Evolutionary conservation across 92 coral and sea anemone species (phyloP).

Genomic region (Metridium senile): DNA sequence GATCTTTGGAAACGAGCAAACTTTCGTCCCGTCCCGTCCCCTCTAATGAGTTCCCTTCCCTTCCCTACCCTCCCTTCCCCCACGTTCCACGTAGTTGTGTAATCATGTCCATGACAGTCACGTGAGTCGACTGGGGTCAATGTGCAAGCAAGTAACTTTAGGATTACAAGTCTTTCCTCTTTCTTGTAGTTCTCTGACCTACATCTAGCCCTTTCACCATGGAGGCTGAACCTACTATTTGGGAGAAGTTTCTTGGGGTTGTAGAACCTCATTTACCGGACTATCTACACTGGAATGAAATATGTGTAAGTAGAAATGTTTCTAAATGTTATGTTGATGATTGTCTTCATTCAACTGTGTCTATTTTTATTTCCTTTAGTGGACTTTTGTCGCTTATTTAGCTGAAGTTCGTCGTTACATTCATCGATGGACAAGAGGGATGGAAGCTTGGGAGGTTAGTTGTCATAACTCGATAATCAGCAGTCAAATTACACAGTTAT

Average conservation of each 20-base stretch:
- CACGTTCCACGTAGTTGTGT: not conserved
- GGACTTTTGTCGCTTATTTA: constrained; percentile 91
- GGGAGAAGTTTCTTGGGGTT: constrained; percentile 87
- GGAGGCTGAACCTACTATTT: constrained; percentile 62
- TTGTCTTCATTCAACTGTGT: too few species aligned
- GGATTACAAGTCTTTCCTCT: not conserved
- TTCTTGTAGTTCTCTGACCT: not conserved
- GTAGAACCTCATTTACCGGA: constrained; percentile 98
- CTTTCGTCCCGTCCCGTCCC: too few species aligned
- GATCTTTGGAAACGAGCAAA: too few species aligned
- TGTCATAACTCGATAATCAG: not conserved
- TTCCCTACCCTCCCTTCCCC: constrained; percentile 23
- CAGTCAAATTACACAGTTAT: not conserved
- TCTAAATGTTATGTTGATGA: not conserved
- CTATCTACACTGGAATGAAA: constrained; percentile 98
- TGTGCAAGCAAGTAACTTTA: not conserved
- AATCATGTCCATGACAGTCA: constrained; percentile 32
- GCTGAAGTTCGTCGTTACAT: constrained; percentile 97
- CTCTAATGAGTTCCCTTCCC: too few species aligned
- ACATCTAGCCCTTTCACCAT: not conserved
- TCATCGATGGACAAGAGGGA: constrained; percentile 96
- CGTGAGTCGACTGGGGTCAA: constrained; percentile 21
- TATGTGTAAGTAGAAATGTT: constrained; percentile 75
- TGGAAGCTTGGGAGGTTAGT: constrained; percentile 99
- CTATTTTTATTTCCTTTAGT: constrained; percentile 45